Evolutionary conservation across 2,797 vertebrate genomes (phyloP).

Genomic region (Linurgus olivaceus): DNA sequence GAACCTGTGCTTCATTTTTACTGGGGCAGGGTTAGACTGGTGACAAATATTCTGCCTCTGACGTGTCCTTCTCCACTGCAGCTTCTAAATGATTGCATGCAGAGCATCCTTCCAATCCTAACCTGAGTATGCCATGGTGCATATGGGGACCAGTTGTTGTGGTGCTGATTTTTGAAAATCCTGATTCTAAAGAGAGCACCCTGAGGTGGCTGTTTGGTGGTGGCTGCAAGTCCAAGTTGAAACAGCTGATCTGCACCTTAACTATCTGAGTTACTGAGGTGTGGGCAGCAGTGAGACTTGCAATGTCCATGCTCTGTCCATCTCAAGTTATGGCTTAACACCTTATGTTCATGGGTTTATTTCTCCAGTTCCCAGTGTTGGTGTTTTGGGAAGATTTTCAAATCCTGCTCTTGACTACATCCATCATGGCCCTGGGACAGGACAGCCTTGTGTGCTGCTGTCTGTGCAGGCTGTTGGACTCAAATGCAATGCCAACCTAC

Average conservation of each 20-base stretch:
- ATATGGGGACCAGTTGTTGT: fast-evolving
- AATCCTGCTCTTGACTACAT: background rate
- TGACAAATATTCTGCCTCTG: background rate
- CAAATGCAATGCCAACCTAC: background rate
- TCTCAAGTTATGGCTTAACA: background rate
- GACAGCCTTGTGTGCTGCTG: background rate
- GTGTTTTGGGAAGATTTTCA: background rate
- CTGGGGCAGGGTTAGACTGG: fast-evolving
- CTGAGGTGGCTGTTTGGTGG: background rate
- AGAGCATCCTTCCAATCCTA: background rate
- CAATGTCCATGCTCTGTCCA: background rate
- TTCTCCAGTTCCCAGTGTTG: fast-evolving
- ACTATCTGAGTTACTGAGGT: background rate
- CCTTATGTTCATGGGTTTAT: background rate
- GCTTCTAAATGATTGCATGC: background rate
- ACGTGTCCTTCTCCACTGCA: background rate
- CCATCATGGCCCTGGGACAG: background rate
- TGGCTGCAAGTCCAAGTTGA: background rate
- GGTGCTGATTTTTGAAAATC: background rate
- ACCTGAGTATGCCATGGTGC: background rate
- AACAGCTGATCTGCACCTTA: background rate
- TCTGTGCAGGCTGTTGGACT: background rate
- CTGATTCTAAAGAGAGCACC: background rate
- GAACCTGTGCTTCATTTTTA: background rate
- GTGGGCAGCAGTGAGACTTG: background rate